Conservation (phyloP, 2,113 vertebrate species). For the Sialia sialis region DNA sequence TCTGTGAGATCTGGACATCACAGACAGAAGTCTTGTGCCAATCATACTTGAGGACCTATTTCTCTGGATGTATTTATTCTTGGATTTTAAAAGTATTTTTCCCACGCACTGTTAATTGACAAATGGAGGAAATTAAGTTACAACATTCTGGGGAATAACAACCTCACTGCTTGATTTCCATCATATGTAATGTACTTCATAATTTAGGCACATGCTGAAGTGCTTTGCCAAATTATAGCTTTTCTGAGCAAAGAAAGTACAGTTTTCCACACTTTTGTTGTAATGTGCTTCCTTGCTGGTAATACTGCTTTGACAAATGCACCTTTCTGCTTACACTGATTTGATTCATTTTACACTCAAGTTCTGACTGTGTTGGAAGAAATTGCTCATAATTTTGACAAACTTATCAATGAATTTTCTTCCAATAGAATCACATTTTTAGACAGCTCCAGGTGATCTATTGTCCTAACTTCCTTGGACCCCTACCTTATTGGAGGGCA, state of each 20-base stretch:
- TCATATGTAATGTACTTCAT: background rate
- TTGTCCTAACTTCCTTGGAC: background rate
- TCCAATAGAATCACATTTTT: background rate
- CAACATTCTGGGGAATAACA: background rate
- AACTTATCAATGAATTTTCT: slow-evolving; percentile 22
- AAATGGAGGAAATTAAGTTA: slow-evolving; percentile 30
- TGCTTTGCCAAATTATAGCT: slow-evolving; percentile 39
- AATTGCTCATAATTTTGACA: slow-evolving; percentile 50
- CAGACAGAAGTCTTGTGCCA: background rate
- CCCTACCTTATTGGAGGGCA: background rate
- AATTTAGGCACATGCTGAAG: slow-evolving; percentile 7
- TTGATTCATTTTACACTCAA: slow-evolving; percentile 31
- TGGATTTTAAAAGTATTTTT: background rate
- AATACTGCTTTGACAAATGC: slow-evolving; percentile 40
- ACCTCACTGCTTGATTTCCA: slow-evolving; percentile 9
- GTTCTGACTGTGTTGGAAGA: slow-evolving; percentile 10
- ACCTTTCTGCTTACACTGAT: slow-evolving; percentile 5
- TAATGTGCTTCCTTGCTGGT: slow-evolving; percentile 21
- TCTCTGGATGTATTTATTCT: background rate
- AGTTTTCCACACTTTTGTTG: slow-evolving; percentile 16
- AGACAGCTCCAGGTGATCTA: background rate
- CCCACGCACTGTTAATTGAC: background rate
- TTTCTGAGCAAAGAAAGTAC: slow-evolving; percentile 18
- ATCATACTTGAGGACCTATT: background rate
- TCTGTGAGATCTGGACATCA: background rate